Evolutionary conservation across 2,113 vertebrate species (phyloP).

Genomic region (Hemiscyllium ocellatum): DNA sequence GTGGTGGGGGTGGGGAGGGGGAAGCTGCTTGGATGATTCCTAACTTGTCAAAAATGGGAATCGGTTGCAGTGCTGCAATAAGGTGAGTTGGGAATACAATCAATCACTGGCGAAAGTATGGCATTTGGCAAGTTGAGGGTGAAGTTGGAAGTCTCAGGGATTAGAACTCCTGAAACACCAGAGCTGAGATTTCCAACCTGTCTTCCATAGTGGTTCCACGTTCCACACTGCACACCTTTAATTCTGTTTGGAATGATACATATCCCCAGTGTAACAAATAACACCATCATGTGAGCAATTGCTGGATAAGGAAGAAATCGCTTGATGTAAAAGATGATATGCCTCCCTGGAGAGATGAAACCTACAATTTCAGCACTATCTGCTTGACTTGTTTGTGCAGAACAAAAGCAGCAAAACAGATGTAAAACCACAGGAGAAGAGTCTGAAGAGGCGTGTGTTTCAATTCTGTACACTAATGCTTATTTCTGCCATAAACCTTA

Average conservation of each 20-base stretch:
- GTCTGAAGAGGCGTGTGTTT: background rate
- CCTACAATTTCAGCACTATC: conserved; percentile 2
- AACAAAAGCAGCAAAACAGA: background rate
- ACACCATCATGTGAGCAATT: background rate
- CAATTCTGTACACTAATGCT: background rate
- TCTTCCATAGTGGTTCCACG: no score
- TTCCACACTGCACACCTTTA: background rate
- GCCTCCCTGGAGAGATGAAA: background rate
- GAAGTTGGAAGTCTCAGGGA: no score
- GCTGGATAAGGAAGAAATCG: background rate
- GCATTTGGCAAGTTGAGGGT: background rate
- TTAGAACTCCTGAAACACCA: background rate
- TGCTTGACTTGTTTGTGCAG: background rate
- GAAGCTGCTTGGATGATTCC: background rate
- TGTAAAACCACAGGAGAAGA: background rate
- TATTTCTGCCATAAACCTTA: background rate
- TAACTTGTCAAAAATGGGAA: background rate
- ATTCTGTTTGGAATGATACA: background rate
- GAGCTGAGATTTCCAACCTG: background rate
- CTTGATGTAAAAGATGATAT: background rate
- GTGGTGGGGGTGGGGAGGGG: background rate
- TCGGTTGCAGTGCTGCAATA: background rate
- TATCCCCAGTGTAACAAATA: background rate
- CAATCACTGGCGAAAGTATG: background rate
- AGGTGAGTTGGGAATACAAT: background rate